Evolutionary conservation across 2,797 vertebrate species (phyloP), one percentile per base, ranked within the genome.

Genomic region (Spondyliosoma cantharus): DNA sequence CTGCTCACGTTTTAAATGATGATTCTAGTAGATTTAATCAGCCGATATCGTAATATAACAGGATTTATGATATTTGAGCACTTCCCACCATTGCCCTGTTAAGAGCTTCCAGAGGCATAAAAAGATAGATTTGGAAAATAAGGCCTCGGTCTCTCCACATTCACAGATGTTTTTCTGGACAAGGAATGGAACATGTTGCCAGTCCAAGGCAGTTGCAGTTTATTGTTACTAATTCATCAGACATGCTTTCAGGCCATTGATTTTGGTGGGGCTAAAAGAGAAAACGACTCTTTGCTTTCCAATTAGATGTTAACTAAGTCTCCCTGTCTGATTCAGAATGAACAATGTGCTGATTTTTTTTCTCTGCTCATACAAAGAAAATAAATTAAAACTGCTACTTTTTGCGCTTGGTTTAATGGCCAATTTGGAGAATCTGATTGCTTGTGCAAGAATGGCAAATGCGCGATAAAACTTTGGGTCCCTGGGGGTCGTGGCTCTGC

Each of bases 381-480:
- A 74, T 87, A 86, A 88, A 91, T 90, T 85, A 83, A 82, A 88
- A 89, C 65, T 77, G 71, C 88, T 87, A 78, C 76, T 80, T 87
- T 58, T 82, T 75, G 66, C 4, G n/a, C 76, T 86, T 80, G 66
- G 80, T 85, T 90, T 91, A 90, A 84, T 84, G 82, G 73, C 78
- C 84, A 91, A 90, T 92, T 92, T 91, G 79, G 71, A 76, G 79
- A 86, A 88, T 91, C 87, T 84, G 87, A 93, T 94, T 89, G 86
- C 86, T 82, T 89, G 77, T 71, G 81, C 77, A 88, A 79, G 90
- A 91, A 91, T 89, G 68, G 80, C 86, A 86, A 91, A 90, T 90
- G 84, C 80, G 79, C 25, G 24, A 88, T 89, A 87, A 87, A 85
- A 92, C 80, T 78, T 87, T 71, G 69, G 78, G 61, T 69, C 85